These are phyloP conservation scores for Siniperca undulata DNA, from an alignment of 2,797 vertebrate genomes.

Conservation along the genomic window DNA sequence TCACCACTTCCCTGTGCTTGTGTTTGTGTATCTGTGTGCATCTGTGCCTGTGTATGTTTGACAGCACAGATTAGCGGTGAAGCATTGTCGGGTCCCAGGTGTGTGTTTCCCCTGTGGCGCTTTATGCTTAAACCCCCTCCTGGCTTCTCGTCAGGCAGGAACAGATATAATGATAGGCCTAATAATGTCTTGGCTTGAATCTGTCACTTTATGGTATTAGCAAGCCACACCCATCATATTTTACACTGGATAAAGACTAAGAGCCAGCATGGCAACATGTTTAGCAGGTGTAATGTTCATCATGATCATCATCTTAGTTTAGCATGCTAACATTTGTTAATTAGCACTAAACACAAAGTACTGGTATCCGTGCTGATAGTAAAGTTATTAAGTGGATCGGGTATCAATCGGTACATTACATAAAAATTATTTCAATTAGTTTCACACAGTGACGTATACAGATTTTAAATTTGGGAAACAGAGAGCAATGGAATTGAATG, in stretches of 20 bases:
- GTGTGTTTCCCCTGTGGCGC: slow-evolving; percentile 55
- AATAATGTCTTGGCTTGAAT: slow-evolving; percentile 28
- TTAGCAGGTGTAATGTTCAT: not conserved
- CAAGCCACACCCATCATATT: slow-evolving; percentile 23
- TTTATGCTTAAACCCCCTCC: slow-evolving; percentile 48
- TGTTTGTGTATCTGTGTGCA: slow-evolving; percentile 43
- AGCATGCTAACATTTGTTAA: not conserved
- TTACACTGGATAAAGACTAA: slow-evolving; percentile 5
- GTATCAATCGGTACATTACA: too few species aligned
- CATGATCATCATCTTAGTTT: not conserved
- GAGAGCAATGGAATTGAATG: not conserved
- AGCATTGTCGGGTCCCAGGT: slow-evolving; percentile 62
- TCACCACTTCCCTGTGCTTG: slow-evolving; percentile 21
- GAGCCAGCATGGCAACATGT: not conserved
- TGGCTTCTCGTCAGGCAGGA: slow-evolving; percentile 43
- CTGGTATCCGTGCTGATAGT: too few species aligned
- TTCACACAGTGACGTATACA: not conserved
- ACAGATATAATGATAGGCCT: slow-evolving; percentile 63
- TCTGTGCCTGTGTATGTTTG: slow-evolving; percentile 51
- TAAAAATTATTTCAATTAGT: not conserved
- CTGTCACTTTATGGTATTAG: slow-evolving; percentile 7
- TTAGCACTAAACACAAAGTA: not conserved
- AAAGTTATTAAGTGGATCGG: too few species aligned
- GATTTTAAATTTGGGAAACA: not conserved
- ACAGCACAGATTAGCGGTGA: slow-evolving; percentile 61